These are phyloP conservation scores for Charanyca ferruginea DNA, from an alignment of 2,888 invertebrate genomes.

Conservation along the genomic window DNA sequence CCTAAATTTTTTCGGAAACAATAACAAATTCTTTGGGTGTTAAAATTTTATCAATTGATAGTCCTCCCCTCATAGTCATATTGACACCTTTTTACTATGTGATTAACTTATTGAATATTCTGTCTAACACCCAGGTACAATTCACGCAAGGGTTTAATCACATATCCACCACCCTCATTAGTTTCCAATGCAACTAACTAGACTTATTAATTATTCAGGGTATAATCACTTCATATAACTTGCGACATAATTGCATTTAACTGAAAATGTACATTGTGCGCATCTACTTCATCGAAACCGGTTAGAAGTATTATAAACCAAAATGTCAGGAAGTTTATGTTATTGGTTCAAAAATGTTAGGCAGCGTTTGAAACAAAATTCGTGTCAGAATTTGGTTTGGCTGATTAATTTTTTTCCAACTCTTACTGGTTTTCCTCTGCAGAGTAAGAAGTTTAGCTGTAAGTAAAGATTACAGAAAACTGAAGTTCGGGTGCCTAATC, in stretches of 20 bases:
- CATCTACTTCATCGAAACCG: constrained; percentile 2
- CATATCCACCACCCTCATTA: constrained; percentile 39
- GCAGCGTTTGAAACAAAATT: constrained; percentile 48
- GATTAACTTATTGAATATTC: constrained; percentile 54
- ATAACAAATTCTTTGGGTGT: too few relatives aligned
- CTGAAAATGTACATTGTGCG: constrained; percentile 2
- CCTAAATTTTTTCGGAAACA: too few relatives aligned
- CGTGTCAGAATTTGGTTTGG: constrained; percentile 65
- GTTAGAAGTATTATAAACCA: not conserved
- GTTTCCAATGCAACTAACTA: constrained; percentile 38
- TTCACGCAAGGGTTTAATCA: constrained; percentile 40
- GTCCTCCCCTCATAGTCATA: not conserved
- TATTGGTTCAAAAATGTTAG: constrained; percentile 29
- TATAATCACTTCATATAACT: constrained; percentile 56
- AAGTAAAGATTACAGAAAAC: constrained; percentile 9
- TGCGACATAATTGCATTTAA: constrained; percentile 23
- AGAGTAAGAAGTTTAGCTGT: constrained; percentile 58
- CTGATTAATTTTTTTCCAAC: constrained; percentile 66
- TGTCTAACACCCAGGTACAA: constrained; percentile 31
- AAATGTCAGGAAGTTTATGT: constrained; percentile 33
- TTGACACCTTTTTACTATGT: constrained; percentile 25
- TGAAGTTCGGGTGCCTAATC: not conserved
- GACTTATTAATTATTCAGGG: constrained; percentile 47
- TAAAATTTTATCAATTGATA: too few relatives aligned
- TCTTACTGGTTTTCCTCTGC: constrained; percentile 64